Base-by-base conservation (phyloP, 1,140 invertebrate genomes). In the Ceratina australensis region DNA sequence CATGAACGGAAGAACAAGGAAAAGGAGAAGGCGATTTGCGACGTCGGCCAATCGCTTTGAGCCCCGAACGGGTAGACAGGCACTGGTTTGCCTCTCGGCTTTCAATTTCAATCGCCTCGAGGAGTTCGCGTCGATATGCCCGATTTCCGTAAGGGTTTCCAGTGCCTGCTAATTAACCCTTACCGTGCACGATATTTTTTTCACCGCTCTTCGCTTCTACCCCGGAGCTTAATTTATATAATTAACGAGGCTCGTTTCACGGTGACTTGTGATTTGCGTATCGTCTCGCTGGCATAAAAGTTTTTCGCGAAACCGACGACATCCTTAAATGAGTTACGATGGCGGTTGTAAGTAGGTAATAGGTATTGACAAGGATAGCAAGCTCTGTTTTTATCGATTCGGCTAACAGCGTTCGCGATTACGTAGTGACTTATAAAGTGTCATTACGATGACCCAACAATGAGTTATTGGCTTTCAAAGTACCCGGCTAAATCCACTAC, bases 381-480 rank as follows among this genome's bases (percentile, higher is more conserved):
- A 56, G 33, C 24, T 20, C n/a, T 47, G 26, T 69, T 72, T 49
- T 68, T 50, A 50, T 75, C 54, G 71, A 63, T 67, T 65, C 22
- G 65, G 47, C 50, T 56, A 56, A 75, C 61, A 64, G 10, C 47
- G 72, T 78, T 72, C 73, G 66, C 57, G 71, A 72, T 84, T 79
- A 72, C 72, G 54, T 72, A 72, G 47, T 63, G 80, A 77, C 87
- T 80, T 88, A 85, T 89, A 84, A 87, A 89, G 83, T 87, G 86
- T 86, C 87, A 89, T 90, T 89, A 84, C 84, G 79, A 88, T 90
- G 87, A 90, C 87, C 85, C 86, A 88, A 90, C 90, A 89, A 86
- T 87, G 85, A 91, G 87, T 89, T 91, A 90, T 91, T 91, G 90
- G 90, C 89, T 91, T 90, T 89, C 83, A 89, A 90, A 90, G 89